Percentiles rank a stretch among this genome's conserved stretches.
Evolutionary conservation across 2,888 invertebrate genomes (phyloP).

Genomic region (Macroteleia sp.): DNA sequence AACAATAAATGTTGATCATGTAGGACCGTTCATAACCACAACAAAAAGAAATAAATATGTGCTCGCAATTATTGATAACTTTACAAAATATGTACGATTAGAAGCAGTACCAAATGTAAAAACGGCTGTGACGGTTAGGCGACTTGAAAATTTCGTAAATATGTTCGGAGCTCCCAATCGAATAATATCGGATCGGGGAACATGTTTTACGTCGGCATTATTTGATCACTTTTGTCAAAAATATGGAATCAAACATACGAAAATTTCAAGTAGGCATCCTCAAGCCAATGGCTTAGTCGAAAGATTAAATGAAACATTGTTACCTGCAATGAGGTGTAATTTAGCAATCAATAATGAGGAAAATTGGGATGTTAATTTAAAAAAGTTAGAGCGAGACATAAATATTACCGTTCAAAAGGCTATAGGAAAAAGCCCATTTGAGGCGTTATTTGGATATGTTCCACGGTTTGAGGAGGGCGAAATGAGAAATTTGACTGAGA

Average conservation of each 20-base stretch:
- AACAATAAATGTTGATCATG: neutral
- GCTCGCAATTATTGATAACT: constrained; percentile 56
- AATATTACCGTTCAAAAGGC: neutral
- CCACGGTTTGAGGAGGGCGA: constrained; percentile 10
- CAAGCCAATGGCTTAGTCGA: constrained; percentile 20
- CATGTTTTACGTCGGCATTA: constrained; percentile 46
- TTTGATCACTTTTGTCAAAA: constrained; percentile 31
- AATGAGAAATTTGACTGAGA: neutral
- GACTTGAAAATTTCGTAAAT: constrained; percentile 33
- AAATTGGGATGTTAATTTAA: neutral
- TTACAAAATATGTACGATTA: constrained; percentile 57
- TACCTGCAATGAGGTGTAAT: neutral
- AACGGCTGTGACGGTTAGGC: neutral
- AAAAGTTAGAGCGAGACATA: neutral
- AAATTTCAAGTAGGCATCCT: constrained; percentile 24
- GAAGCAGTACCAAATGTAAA: neutral
- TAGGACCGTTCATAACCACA: constrained; percentile 40
- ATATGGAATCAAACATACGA: constrained; percentile 30
- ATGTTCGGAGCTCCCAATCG: constrained; percentile 47
- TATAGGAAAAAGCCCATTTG: neutral
- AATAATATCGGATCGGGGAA: constrained; percentile 58
- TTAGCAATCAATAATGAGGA: neutral
- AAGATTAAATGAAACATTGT: constrained; percentile 5
- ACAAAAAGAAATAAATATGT: constrained; percentile 55
- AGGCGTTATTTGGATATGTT: constrained; percentile 12